Evolutionary conservation across 2,888 invertebrate genomes (phyloP).

Genomic region (Theristus sp.): DNA sequence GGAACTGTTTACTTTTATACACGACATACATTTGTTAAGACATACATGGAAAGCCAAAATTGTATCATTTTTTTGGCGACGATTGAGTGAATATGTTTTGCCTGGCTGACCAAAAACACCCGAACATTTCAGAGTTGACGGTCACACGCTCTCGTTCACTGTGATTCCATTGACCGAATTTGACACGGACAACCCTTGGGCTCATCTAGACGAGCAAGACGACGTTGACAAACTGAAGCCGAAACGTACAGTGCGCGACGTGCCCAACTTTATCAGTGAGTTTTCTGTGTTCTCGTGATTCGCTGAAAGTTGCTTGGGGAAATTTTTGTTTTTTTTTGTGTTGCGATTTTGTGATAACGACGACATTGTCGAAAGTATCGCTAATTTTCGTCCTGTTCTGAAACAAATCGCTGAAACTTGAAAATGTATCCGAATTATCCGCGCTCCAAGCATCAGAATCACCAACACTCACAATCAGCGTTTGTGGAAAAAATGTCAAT

Average conservation of each 20-base stretch:
- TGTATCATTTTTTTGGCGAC: no score
- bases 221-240: slow-evolving; percentile 12
- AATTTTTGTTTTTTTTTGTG: background rate
- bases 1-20: background rate
- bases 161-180: slow-evolving; percentile 13
- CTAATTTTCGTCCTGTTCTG: background rate
- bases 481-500: no score
- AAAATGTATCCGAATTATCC: no score
- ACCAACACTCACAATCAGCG: no score
- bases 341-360: no score
- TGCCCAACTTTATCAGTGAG: slow-evolving; percentile 25
- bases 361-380: background rate
- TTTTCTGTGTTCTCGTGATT: no score
- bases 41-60: no score
- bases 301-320: background rate
- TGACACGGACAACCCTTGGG: no score
- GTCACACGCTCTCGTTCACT: slow-evolving; percentile 20
- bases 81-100: no score
- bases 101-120: background rate
- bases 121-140: slow-evolving; percentile 10
- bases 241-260: slow-evolving; percentile 21
- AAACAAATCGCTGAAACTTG: no score
- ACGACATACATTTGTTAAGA: background rate
- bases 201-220: slow-evolving; percentile 6
- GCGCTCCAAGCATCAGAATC: no score